phyloP scores from a whole-genome alignment of 1,140 invertebrate genomes.

The Calephelis nemesis region DNA sequence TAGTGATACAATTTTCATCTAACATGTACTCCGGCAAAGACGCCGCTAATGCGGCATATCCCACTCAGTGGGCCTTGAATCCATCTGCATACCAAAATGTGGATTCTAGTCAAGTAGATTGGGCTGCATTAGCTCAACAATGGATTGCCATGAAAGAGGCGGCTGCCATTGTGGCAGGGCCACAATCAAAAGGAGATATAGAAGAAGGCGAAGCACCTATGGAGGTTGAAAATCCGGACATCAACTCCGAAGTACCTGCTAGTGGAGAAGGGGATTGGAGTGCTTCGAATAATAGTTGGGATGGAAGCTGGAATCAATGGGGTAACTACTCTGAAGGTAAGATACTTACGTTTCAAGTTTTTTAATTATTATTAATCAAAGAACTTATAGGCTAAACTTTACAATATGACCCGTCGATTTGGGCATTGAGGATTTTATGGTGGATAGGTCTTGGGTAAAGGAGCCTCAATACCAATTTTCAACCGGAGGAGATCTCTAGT shows the following conservation, averaged over 20 bases:
- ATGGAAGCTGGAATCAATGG: constrained; percentile 82
- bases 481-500: no score
- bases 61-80: constrained; percentile 87
- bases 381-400: no score
- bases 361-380: no score
- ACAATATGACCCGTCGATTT: no score
- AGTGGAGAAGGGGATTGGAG: constrained; percentile 58
- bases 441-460: no score
- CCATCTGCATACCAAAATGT: constrained; percentile 84
- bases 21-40: constrained; percentile 74
- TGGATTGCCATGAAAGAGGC: constrained; percentile 98
- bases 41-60: constrained; percentile 81
- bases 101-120: constrained; percentile 88
- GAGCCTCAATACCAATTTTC: no score
- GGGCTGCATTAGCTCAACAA: constrained; percentile 96
- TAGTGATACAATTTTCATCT: not conserved
- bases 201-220: constrained; percentile 91
- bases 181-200: constrained; percentile 74
- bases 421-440: no score
- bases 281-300: constrained; percentile 74
- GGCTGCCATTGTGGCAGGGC: constrained; percentile 64
- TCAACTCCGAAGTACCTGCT: constrained; percentile 56
- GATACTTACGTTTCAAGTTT: no score
- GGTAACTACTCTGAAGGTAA: constrained; percentile 55
- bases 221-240: constrained; percentile 85